Percentiles rank a stretch among this genome's conserved stretches.
Evolutionary conservation across 1,140 invertebrate genomes (phyloP).

Genomic region (Papilio polytes): DNA sequence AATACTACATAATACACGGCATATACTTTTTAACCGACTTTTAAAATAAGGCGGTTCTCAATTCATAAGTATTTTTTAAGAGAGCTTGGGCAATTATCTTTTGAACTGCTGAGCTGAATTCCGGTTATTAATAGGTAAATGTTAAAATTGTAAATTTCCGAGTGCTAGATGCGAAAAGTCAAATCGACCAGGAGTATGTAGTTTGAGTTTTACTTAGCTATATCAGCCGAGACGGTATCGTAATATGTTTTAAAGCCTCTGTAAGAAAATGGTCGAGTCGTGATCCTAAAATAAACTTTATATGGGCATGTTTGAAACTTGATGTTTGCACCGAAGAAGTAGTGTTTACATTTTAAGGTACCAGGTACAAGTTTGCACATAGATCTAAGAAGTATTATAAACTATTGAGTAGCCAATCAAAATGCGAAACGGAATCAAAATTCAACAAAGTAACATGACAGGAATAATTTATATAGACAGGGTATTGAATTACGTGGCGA

Average conservation of each 20-base stretch:
- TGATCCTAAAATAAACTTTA: not conserved
- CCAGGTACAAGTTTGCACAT: constrained; percentile 11
- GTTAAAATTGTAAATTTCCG: too few relatives aligned
- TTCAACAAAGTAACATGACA: constrained; percentile 15
- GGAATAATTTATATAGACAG: constrained; percentile 12
- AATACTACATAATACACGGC: not conserved
- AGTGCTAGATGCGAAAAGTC: not conserved
- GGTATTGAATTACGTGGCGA: not conserved
- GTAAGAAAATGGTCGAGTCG: not conserved
- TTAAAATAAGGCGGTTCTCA: too few relatives aligned
- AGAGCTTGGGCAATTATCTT: not conserved
- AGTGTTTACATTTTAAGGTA: constrained; percentile 2
- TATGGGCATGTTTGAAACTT: not conserved
- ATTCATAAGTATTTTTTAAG: too few relatives aligned
- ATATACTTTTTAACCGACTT: not conserved
- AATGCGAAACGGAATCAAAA: not conserved
- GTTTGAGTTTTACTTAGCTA: not conserved
- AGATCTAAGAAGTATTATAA: not conserved
- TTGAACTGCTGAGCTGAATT: not conserved
- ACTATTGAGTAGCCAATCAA: not conserved
- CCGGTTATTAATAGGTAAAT: not conserved
- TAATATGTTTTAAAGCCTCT: not conserved
- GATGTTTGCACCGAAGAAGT: not conserved
- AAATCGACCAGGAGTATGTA: not conserved
- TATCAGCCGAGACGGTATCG: not conserved